phyloP scores from a whole-genome alignment of 2,888 invertebrate species.

The Coelinius sp. region DNA sequence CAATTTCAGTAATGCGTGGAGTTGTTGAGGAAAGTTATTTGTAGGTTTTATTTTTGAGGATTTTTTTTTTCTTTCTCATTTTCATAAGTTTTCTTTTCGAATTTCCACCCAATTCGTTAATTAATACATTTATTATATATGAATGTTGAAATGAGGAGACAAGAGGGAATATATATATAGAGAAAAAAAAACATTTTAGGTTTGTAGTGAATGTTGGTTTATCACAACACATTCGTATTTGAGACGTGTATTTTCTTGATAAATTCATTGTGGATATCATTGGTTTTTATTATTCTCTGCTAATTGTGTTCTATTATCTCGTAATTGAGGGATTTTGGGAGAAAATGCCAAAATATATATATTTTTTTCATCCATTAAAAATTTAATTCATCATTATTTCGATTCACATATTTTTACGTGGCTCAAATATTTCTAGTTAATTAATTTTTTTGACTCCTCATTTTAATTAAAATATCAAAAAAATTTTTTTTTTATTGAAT shows the following conservation, averaged over 20 bases:
- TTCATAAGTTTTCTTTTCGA: constrained; percentile 39
- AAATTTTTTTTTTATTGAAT: background rate
- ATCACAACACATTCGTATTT: constrained; percentile 50
- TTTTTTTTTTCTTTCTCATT: constrained; percentile 45
- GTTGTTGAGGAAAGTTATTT: constrained; percentile 50
- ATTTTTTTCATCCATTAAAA: background rate
- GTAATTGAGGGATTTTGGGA: too few relatives aligned
- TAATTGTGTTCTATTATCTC: too few relatives aligned
- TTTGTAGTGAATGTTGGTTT: constrained; percentile 58
- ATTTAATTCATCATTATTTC: constrained; percentile 17
- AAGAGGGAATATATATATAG: constrained; percentile 52
- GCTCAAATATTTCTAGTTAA: constrained; percentile 31
- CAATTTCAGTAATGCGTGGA: constrained; percentile 19
- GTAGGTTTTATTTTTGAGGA: constrained; percentile 44
- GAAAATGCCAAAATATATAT: too few relatives aligned
- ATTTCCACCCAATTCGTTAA: constrained; percentile 49
- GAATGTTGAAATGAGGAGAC: constrained; percentile 59
- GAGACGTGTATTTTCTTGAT: constrained; percentile 16
- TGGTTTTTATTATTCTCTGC: too few relatives aligned
- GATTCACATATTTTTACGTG: constrained; percentile 8
- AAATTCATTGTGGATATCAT: constrained; percentile 17
- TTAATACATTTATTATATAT: constrained; percentile 58
- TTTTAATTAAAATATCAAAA: constrained; percentile 3
- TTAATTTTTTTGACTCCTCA: constrained; percentile 14
- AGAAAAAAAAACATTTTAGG: constrained; percentile 51